A percentile compares a stretch with the other conserved stretches of the same genome.
These are phyloP conservation scores for Leptinotarsa lineolata DNA, from an alignment of 1,140 invertebrate genomes.

Conservation along the genomic window DNA sequence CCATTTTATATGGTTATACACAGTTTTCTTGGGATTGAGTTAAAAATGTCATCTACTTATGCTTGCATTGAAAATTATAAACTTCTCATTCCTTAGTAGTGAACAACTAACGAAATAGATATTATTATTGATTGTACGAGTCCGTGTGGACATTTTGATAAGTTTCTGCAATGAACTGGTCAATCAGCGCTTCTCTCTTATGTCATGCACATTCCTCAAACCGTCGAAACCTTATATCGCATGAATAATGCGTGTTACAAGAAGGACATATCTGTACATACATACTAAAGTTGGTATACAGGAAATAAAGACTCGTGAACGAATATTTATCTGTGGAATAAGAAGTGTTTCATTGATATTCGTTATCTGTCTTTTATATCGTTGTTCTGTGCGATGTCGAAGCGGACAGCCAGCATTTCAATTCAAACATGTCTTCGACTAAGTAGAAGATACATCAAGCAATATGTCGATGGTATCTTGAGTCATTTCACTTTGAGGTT, in stretches of 20 bases:
- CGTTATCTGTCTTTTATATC: background rate
- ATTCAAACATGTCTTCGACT: too few relatives aligned
- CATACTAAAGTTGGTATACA: background rate
- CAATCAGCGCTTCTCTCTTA: background rate
- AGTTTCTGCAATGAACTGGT: background rate
- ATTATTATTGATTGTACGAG: background rate
- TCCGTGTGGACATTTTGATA: background rate
- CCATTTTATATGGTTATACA: too few relatives aligned
- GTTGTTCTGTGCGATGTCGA: too few relatives aligned
- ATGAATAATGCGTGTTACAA: background rate
- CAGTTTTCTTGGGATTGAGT: too few relatives aligned
- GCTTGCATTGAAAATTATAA: too few relatives aligned
- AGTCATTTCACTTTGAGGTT: too few relatives aligned
- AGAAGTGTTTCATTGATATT: background rate
- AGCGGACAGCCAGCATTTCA: too few relatives aligned
- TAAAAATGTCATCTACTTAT: too few relatives aligned
- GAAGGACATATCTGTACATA: background rate
- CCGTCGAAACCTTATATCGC: background rate
- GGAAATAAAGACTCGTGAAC: background rate
- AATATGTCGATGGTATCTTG: too few relatives aligned
- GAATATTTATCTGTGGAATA: background rate
- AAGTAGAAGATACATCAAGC: too few relatives aligned
- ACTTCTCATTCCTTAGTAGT: too few relatives aligned
- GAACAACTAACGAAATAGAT: too few relatives aligned
- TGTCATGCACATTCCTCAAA: background rate